Conservation (phyloP, 2,113 vertebrate species). For the Phyllostomus discolor region DNA sequence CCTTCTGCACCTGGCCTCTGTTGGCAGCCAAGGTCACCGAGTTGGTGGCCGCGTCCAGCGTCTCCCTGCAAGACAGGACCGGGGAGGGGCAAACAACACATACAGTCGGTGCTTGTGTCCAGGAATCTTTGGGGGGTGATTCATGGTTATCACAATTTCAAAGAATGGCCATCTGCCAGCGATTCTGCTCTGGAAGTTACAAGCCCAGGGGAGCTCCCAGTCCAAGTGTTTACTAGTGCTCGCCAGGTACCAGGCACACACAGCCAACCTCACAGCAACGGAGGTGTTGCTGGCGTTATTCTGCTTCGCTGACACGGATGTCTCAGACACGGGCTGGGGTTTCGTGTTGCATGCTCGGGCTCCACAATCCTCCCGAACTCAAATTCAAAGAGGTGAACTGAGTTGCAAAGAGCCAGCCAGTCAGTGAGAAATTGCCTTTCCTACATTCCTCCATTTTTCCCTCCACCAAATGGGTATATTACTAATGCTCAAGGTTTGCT, state of each 20-base stretch:
- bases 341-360: fast-evolving
- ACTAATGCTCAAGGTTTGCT: fast-evolving
- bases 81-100: neutral
- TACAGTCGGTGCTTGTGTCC: neutral
- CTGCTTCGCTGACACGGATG: fast-evolving
- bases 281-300: neutral
- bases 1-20: neutral
- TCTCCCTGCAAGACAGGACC: fast-evolving
- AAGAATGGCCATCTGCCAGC: neutral
- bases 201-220: neutral
- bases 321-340: neutral
- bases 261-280: neutral
- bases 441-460: neutral
- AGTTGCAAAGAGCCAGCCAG: neutral
- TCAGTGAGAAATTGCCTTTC: neutral
- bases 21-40: neutral
- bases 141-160: neutral
- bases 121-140: neutral
- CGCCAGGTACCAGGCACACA: neutral
- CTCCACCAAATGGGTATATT: neutral
- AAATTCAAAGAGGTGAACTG: neutral
- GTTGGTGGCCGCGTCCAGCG: neutral
- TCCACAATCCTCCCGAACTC: neutral
- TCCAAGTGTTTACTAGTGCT: neutral
- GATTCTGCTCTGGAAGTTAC: neutral